phyloP scores from a whole-genome alignment of 2,113 vertebrate species.

The Steatornis caripensis region DNA sequence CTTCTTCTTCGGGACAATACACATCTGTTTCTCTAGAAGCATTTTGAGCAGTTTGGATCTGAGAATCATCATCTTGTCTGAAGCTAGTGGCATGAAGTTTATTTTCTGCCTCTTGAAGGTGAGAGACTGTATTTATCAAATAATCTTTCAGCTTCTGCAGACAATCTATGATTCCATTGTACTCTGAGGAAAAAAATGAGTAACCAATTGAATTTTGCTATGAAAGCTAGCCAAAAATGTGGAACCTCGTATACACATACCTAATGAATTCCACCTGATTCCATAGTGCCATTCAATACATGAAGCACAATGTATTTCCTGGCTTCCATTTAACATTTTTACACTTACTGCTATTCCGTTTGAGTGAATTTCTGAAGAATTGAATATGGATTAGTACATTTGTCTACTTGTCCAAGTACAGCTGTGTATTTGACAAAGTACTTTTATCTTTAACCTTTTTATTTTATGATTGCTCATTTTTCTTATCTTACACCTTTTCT shows the following conservation, averaged over 20 bases:
- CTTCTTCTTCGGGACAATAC: neutral
- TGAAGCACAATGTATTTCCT: neutral
- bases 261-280: neutral
- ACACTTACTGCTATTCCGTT: neutral
- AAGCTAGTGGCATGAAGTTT: neutral
- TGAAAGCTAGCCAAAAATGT: neutral
- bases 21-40: neutral
- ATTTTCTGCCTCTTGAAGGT: conserved; percentile 58
- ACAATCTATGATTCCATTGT: conserved; percentile 19
- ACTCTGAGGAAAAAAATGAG: conserved; percentile 27
- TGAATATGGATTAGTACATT: neutral
- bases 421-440: neutral
- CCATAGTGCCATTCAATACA: neutral
- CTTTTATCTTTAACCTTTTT: neutral
- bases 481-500: neutral
- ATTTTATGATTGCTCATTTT: neutral
- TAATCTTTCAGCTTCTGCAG: conserved; percentile 51
- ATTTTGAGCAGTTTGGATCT: conserved; percentile 11
- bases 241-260: neutral
- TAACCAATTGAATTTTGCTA: neutral
- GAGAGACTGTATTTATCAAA: conserved; percentile 40
- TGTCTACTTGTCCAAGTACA: neutral
- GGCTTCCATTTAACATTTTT: neutral
- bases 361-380: neutral
- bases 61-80: neutral